Base-by-base conservation (phyloP, 30 jellyfish, hydroid and myxozoan genomes). In the Aurelia aurita region DNA sequence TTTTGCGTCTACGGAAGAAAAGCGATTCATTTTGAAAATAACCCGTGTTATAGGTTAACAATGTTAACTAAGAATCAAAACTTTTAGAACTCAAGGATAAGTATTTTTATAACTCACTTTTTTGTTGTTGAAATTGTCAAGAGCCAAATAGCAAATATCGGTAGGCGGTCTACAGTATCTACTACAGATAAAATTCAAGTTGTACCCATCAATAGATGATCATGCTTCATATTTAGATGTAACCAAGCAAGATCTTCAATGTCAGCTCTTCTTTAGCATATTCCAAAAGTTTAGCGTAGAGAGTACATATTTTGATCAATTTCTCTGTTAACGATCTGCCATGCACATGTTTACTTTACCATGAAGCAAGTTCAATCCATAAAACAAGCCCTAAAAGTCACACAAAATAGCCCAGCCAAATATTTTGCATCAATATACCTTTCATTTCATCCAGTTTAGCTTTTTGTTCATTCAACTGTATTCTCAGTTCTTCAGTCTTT, bases 371-470 rank as follows among this genome's bases (percentile, higher is more conserved):
- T 21, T 16, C 65, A 54, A 10, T 54, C 21, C 25, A 54, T 5
- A 18, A 54, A 0, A 2, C 1, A 0, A 34, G 26, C 43, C 0
- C 29, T 1, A 20, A 29, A 59, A 20, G 7, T 59, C 14, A 1
- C 19, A 22, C 46, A 61, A 14, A 22, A 22, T 67, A 69, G 6
- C 25, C 66, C 0, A 69, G 25, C 44, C 4, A 68, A 34, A 47
- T 1, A 13, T 51, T 2, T 1, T 18, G 20, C 1, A 12, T 2
- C 65, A 68, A 62, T 28, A 10, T 59, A 88, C 98, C 94, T 83
- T 74, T 79, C 32, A 93, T 74, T 64, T 88, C 97, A 69, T 88
- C 98, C 54, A 93, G 84, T 26, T 93, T 83, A 15, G 74, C 91
- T 58, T 90, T 89, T 43, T 90, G 88, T 45, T 79, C 92, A 53